Evolutionary conservation across 2,888 invertebrate species (phyloP).

Genomic region (Napeogenes inachia): DNA sequence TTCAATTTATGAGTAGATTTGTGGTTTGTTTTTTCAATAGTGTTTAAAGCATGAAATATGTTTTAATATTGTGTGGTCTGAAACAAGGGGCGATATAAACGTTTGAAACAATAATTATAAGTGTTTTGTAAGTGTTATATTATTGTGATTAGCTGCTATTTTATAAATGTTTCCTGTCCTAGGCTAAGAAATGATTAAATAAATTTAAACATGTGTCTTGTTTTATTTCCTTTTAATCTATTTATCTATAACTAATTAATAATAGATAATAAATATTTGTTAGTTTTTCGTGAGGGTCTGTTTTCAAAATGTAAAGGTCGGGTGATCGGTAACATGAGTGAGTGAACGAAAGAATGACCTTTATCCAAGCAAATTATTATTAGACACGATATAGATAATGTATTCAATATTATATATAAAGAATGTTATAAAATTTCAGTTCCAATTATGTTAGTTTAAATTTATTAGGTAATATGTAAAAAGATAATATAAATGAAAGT

Average conservation of each 20-base stretch:
- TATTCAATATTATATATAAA: too few relatives aligned
- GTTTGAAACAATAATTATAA: slow-evolving; percentile 45
- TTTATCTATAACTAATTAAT: neutral
- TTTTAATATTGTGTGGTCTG: neutral
- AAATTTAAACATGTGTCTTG: slow-evolving; percentile 49
- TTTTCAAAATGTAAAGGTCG: too few relatives aligned
- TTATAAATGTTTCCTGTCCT: slow-evolving; percentile 74
- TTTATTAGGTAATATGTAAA: too few relatives aligned
- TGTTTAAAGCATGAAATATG: too few relatives aligned
- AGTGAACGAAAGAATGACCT: too few relatives aligned
- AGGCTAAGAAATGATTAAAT: slow-evolving; percentile 69
- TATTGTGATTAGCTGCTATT: slow-evolving; percentile 71
- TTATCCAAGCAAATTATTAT: too few relatives aligned
- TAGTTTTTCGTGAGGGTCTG: slow-evolving; percentile 1
- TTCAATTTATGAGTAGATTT: neutral
- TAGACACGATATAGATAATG: too few relatives aligned
- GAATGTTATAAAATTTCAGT: too few relatives aligned
- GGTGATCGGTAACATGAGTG: too few relatives aligned
- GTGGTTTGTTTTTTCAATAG: neutral
- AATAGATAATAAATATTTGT: neutral
- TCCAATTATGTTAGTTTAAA: too few relatives aligned
- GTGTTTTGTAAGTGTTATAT: slow-evolving; percentile 67
- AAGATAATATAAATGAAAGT: too few relatives aligned
- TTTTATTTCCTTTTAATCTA: slow-evolving; percentile 14
- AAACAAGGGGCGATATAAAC: slow-evolving; percentile 42